These are phyloP conservation scores for Zoroaster sp. DNA, from an alignment of 53 echinoderm and acorn worm genomes.

Conservation along the genomic window DNA sequence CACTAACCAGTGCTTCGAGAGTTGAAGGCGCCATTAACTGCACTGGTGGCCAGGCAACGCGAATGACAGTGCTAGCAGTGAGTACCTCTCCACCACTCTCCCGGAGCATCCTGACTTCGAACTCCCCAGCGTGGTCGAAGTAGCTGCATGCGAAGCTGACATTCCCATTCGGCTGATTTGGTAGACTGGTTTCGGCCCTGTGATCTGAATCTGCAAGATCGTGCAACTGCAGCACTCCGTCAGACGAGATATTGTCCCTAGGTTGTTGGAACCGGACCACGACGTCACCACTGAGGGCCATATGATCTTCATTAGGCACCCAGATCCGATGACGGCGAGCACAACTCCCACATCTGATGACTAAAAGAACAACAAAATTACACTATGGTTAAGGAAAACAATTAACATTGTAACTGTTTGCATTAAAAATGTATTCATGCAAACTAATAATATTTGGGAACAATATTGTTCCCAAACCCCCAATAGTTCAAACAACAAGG, in stretches of 20 bases:
- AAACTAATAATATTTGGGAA: too few relatives aligned
- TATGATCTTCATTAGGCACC: constrained; percentile 23
- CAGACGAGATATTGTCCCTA: neutral
- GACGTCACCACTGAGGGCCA: constrained; percentile 62
- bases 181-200: constrained; percentile 40
- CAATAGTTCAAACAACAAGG: too few relatives aligned
- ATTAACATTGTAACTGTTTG: too few relatives aligned
- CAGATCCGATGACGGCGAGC: constrained; percentile 10
- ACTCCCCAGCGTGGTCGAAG: constrained; percentile 80
- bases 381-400: neutral
- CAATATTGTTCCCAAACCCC: too few relatives aligned
- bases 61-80: constrained; percentile 35
- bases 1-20: constrained; percentile 39
- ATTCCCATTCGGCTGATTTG: constrained; percentile 19
- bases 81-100: constrained; percentile 9
- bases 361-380: neutral
- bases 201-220: constrained; percentile 54
- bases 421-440: too few relatives aligned
- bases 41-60: constrained; percentile 65
- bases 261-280: constrained; percentile 36
- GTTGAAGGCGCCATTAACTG: constrained; percentile 32
- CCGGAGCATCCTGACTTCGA: constrained; percentile 45
- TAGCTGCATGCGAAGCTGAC: constrained; percentile 71
- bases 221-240: constrained; percentile 54
- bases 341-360: constrained; percentile 11